Evolutionary conservation across 2,797 vertebrate genomes (phyloP).

Genomic region (Chloroceryle amazona): DNA sequence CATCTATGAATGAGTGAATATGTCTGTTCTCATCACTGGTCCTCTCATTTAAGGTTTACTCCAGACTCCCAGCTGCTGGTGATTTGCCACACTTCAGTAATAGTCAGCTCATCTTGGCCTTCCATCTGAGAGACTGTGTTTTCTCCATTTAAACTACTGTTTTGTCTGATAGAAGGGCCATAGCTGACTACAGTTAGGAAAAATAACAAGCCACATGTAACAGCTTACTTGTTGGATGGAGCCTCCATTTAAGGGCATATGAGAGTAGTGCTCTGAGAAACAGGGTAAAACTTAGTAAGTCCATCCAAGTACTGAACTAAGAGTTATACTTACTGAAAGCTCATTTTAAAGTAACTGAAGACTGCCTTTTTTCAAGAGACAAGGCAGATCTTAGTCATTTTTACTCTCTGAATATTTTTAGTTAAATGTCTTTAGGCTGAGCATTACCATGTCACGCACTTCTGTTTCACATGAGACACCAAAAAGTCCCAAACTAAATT

Average conservation of each 20-base stretch:
- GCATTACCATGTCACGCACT: not conserved
- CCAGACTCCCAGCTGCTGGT: not conserved
- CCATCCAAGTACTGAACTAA: not conserved
- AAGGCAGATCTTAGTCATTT: not conserved
- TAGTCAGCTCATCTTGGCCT: not conserved
- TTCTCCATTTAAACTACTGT: not conserved
- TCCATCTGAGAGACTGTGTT: not conserved
- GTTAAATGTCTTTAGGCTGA: not conserved
- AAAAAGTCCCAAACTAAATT: slow-evolving; percentile 6
- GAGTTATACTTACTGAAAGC: not conserved
- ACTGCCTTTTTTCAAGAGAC: not conserved
- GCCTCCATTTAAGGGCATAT: not conserved
- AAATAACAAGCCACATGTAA: fast-evolving
- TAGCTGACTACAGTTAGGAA: not conserved
- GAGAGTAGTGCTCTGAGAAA: not conserved
- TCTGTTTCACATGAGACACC: not conserved
- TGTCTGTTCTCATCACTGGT: not conserved
- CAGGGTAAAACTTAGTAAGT: not conserved
- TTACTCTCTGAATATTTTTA: not conserved
- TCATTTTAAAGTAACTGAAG: not conserved
- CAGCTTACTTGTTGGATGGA: not conserved
- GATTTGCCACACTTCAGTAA: not conserved
- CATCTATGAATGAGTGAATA: not conserved
- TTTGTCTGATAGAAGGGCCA: not conserved
- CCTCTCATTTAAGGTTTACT: not conserved